These are phyloP conservation scores for Plectrocnemia conspersa DNA, from an alignment of 1,140 invertebrate genomes.

Conservation along the genomic window DNA sequence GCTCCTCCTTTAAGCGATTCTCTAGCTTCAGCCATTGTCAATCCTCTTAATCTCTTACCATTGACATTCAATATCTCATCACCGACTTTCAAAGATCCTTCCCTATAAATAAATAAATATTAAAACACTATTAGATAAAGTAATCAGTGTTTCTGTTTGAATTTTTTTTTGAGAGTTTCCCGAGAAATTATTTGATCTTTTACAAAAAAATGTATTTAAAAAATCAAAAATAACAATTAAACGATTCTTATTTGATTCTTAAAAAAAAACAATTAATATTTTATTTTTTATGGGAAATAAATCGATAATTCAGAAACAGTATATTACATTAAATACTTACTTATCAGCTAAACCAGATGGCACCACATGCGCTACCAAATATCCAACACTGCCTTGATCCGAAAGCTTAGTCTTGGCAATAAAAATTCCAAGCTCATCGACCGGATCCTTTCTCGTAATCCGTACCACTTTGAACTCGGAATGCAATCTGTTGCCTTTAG, in stretches of 20 bases:
- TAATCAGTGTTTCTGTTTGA: not conserved
- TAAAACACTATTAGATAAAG: conserved; percentile 14
- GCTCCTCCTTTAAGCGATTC: conserved; percentile 62
- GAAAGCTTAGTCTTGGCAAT: conserved; percentile 70
- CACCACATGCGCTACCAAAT: conserved; percentile 78
- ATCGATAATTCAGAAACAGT: no score
- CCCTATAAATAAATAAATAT: conserved; percentile 51
- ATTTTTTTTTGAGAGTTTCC: not conserved
- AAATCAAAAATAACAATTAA: no score
- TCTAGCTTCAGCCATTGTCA: conserved; percentile 71
- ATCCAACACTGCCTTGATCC: conserved; percentile 65
- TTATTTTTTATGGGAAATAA: no score
- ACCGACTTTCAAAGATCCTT: conserved; percentile 68
- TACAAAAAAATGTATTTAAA: not conserved
- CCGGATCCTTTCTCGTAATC: conserved; percentile 59
- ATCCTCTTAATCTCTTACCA: conserved; percentile 65
- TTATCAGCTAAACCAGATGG: conserved; percentile 72
- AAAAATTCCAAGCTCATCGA: conserved; percentile 76
- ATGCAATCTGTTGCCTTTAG: conserved; percentile 45
- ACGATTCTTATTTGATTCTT: no score
- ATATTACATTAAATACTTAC: conserved; percentile 46
- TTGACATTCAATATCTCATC: conserved; percentile 84
- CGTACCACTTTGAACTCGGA: conserved; percentile 60
- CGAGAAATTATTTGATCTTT: not conserved
- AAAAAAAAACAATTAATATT: no score